Conservation (phyloP, 2,888 invertebrate species). For the Synanthedon myopaeformis region DNA sequence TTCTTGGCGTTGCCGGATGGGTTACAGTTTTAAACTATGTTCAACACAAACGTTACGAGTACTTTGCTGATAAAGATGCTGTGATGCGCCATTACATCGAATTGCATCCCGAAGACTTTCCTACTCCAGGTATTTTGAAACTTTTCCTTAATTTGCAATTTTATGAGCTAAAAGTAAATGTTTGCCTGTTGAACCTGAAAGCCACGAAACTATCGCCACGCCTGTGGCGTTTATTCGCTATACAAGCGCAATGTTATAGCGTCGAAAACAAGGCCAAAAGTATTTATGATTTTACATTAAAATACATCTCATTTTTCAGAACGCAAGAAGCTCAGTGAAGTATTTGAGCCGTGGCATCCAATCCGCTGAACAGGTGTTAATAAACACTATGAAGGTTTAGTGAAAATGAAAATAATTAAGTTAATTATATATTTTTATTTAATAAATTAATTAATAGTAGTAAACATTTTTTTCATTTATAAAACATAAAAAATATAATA, state of each 20-base stretch:
- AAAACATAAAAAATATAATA: too few species aligned
- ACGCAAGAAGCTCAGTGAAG: constrained; percentile 72
- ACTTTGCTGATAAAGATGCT: constrained; percentile 79
- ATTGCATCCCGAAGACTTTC: constrained; percentile 83
- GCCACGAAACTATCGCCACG: too few species aligned
- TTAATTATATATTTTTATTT: background rate
- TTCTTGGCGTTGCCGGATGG: constrained; percentile 27
- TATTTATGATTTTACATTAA: too few species aligned
- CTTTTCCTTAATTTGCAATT: too few species aligned
- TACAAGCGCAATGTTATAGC: too few species aligned
- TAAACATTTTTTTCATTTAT: background rate
- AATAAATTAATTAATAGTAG: background rate
- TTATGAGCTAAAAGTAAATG: too few species aligned
- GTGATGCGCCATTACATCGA: constrained; percentile 77
- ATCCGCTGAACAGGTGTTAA: constrained; percentile 64
- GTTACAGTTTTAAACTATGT: constrained; percentile 34
- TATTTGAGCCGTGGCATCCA: constrained; percentile 75
- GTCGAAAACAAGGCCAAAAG: too few species aligned
- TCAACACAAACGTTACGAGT: constrained; percentile 62
- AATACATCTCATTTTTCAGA: constrained; percentile 53
- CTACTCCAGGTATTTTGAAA: constrained; percentile 61
- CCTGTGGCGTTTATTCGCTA: too few species aligned
- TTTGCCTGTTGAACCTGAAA: too few species aligned
- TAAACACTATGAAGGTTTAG: background rate
- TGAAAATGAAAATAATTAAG: background rate